Base-by-base conservation (phyloP, 2,113 vertebrate genomes). In the mouse (Mus musculus) region DNA sequence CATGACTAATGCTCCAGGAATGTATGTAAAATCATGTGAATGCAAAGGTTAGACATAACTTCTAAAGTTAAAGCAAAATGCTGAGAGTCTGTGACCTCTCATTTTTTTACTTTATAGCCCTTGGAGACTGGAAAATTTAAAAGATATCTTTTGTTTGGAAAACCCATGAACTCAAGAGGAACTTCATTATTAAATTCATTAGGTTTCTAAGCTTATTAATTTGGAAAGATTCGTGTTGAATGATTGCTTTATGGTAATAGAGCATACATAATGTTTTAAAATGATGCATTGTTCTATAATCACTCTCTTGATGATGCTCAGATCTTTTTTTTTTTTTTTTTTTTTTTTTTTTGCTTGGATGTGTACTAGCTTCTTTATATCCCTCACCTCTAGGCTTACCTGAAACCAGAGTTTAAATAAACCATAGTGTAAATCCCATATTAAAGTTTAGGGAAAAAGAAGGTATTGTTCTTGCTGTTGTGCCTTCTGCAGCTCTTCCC, bases 1-100 rank as follows among this genome's bases (percentile, higher is more conserved):
- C 94, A 54, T 94, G 92, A 93, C 59, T 85, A 96, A 95, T 85
- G 76, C 87, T 63, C 85, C 49, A 94, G 54, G 95, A 98, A 92
- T 69, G 91, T 88, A 85, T 33, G 39, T 61, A 96, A 96, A 94
- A 67, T 93, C 88, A 3, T 5, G 65, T 61, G 91, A 86, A 93
- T 85, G 88, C 4, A 63, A 93, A 91, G 96, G 88, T 33, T 52
- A 91, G 49, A 42, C 26, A 49, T 77, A 86, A 42, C 24, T 81
- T 96, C 80, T 95, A 88, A 97, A 94, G 87, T 81, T 56, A n/a
- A 96, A 94, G 75, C 19, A 17, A 89, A 96, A 76, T 90, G 1
- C 67, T 73, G n/a, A 54, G 28, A 94, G n/a, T 75, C 89, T 93
- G 78, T 89, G 56, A 13, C 42, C 61, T n/a, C 54, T 82, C 82